Evolutionary conservation across 2,888 invertebrate species (phyloP).

Genomic region (Epicampocera succincta): DNA sequence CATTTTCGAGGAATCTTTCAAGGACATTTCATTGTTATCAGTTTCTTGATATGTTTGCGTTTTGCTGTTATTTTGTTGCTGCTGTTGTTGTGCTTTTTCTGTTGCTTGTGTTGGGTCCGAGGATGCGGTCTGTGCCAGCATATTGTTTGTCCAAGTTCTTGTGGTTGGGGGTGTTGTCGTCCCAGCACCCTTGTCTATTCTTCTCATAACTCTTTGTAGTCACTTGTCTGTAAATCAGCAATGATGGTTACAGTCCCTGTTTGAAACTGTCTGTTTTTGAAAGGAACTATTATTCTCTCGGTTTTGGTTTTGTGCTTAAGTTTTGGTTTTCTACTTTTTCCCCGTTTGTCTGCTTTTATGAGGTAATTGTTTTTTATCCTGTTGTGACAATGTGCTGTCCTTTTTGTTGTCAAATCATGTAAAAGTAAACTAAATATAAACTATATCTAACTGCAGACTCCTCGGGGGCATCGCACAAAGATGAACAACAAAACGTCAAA

Average conservation of each 20-base stretch:
- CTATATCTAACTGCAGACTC: slow-evolving; percentile 60
- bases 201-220: slow-evolving; percentile 58
- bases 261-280: slow-evolving; percentile 34
- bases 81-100: slow-evolving; percentile 41
- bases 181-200: slow-evolving; percentile 57
- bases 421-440: slow-evolving; percentile 70
- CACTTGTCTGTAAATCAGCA: slow-evolving; percentile 32
- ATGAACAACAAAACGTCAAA: slow-evolving; percentile 18
- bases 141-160: slow-evolving; percentile 52
- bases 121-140: slow-evolving; percentile 67
- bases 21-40: slow-evolving; percentile 64
- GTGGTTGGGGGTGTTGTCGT: slow-evolving; percentile 53
- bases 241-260: slow-evolving; percentile 21
- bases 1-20: slow-evolving; percentile 54
- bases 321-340: not conserved
- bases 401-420: slow-evolving; percentile 77
- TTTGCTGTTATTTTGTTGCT: slow-evolving; percentile 66
- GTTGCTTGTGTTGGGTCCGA: slow-evolving; percentile 56
- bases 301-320: slow-evolving; percentile 61
- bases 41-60: slow-evolving; percentile 62
- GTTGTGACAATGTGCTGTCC: slow-evolving; percentile 64
- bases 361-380: slow-evolving; percentile 73
- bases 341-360: slow-evolving; percentile 47
- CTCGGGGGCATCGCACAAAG: slow-evolving; percentile 70
- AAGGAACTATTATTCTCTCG: slow-evolving; percentile 59